Percentiles rank a stretch among this genome's conserved stretches.
phyloP scores from a whole-genome alignment of 1,140 invertebrate species.

The Orchesella cincta region DNA sequence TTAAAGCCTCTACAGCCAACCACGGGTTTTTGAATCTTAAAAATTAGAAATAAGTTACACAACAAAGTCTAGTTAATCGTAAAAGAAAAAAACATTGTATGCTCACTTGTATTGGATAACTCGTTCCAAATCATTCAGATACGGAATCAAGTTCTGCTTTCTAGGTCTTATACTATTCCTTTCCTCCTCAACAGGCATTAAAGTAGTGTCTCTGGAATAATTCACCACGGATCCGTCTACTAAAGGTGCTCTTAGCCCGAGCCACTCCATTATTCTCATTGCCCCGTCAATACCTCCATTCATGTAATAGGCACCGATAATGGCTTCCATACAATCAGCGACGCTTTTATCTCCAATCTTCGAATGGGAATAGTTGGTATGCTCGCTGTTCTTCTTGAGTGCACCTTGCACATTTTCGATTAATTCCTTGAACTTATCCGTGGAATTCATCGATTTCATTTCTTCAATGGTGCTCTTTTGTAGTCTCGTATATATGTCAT shows the following conservation, averaged over 20 bases:
- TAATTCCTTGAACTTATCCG: too few relatives aligned
- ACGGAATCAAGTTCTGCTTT: background rate
- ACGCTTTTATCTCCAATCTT: constrained; percentile 41
- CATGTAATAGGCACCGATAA: constrained; percentile 47
- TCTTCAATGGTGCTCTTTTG: too few relatives aligned
- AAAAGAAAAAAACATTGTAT: background rate
- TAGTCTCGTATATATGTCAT: too few relatives aligned
- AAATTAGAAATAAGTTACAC: constrained; percentile 38
- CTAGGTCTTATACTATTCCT: background rate
- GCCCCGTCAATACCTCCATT: constrained; percentile 31
- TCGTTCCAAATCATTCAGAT: background rate
- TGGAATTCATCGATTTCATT: too few relatives aligned
- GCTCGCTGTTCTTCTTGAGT: background rate
- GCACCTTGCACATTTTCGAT: background rate
- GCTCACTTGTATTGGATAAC: background rate
- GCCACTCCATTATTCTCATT: constrained; percentile 37
- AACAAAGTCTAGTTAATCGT: background rate
- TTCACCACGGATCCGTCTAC: background rate
- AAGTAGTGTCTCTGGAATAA: background rate
- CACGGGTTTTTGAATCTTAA: constrained; percentile 52
- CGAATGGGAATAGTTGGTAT: constrained; percentile 30
- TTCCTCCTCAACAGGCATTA: background rate
- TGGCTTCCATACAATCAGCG: constrained; percentile 45
- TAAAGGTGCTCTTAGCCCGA: constrained; percentile 32
- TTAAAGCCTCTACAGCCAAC: constrained; percentile 57